A percentile compares a stretch with the other conserved stretches of the same genome.
Conservation (phyloP, 2,888 invertebrate species). For the Lasioglossum morio region DNA sequence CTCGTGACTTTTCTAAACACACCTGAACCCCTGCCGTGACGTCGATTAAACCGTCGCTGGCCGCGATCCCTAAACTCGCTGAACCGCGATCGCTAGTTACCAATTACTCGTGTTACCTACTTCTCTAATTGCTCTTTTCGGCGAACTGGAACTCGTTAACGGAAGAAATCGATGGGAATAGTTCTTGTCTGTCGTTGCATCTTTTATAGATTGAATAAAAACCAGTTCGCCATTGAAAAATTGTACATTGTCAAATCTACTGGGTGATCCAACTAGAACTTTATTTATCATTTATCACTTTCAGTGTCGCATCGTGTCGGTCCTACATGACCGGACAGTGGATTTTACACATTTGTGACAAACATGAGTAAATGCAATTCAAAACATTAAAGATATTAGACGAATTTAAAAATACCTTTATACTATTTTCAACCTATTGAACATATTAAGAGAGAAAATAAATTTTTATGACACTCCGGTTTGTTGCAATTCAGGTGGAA, state of each 20-base stretch:
- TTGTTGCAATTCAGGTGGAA: too few species aligned
- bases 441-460: too few species aligned
- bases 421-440: too few species aligned
- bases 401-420: too few species aligned
- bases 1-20: slow-evolving; percentile 51
- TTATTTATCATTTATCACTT: background rate
- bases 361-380: too few species aligned
- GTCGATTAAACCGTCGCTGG: slow-evolving; percentile 25
- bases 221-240: background rate
- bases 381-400: too few species aligned
- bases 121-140: slow-evolving; percentile 23
- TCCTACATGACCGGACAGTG: too few species aligned
- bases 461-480: too few species aligned
- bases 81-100: slow-evolving; percentile 24
- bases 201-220: background rate
- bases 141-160: background rate
- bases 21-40: slow-evolving; percentile 25
- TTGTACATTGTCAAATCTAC: background rate
- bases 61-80: slow-evolving; percentile 24
- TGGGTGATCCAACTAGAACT: background rate
- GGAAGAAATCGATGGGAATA: slow-evolving; percentile 16
- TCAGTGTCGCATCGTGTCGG: background rate
- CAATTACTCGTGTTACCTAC: slow-evolving; percentile 25
- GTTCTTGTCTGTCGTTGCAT: background rate
- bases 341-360: too few species aligned